phyloP scores from a whole-genome alignment of 2,888 invertebrate species.

The Caenorhabditis becei region DNA sequence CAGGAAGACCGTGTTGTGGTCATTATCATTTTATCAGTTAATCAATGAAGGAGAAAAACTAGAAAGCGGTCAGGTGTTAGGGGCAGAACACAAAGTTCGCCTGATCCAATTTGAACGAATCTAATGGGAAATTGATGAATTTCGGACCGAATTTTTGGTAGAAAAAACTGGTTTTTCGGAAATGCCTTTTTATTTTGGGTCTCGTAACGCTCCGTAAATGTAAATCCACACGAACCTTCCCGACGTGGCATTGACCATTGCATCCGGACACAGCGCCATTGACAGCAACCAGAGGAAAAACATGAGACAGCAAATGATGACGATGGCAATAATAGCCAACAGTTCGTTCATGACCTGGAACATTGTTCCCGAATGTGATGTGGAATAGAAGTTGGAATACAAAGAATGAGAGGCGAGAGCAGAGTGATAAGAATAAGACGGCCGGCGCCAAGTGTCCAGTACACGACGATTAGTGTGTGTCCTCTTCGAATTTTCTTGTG shows the following conservation, averaged over 20 bases:
- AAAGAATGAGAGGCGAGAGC: not conserved
- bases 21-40: not conserved
- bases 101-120: too few species aligned
- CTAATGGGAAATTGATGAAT: not conserved
- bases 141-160: not conserved
- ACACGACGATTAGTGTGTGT: conserved; percentile 29
- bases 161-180: conserved; percentile 8
- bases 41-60: too few species aligned
- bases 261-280: conserved; percentile 80
- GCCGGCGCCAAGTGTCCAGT: conserved; percentile 55
- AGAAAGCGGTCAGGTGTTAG: too few species aligned
- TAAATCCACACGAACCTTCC: conserved; percentile 67
- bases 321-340: conserved; percentile 78
- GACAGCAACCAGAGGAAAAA: conserved; percentile 79
- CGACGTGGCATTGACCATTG: conserved; percentile 76
- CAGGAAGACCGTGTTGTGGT: not conserved
- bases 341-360: conserved; percentile 76
- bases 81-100: too few species aligned
- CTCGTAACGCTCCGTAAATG: too few species aligned
- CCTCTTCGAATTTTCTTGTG: conserved; percentile 11
- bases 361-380: conserved; percentile 1
- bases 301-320: conserved; percentile 78
- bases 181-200: too few species aligned
- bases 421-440: conserved; percentile 12
- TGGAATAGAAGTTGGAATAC: not conserved